phyloP scores from a whole-genome alignment of 2,888 invertebrate species.

The Hololepta plana region DNA sequence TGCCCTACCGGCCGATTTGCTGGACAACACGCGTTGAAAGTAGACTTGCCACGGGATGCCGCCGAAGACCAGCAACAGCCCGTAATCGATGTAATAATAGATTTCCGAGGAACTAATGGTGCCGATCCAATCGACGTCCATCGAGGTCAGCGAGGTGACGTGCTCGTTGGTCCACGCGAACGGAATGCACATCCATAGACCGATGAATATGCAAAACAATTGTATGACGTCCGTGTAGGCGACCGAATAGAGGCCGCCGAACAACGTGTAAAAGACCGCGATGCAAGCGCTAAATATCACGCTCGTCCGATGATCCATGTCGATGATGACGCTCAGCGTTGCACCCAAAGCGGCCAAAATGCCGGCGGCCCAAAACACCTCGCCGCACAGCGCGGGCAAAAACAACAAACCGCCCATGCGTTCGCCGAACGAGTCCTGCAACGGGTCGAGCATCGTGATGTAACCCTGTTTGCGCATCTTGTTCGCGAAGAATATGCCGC shows the following conservation, averaged over 20 bases:
- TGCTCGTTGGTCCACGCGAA: conserved; percentile 83
- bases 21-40: conserved; percentile 93
- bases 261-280: conserved; percentile 92
- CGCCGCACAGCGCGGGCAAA: conserved; percentile 90
- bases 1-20: conserved; percentile 84
- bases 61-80: conserved; percentile 77
- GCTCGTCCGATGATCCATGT: conserved; percentile 82
- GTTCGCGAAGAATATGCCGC: conserved; percentile 95
- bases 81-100: conserved; percentile 76
- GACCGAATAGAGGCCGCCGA: conserved; percentile 94
- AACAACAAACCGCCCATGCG: conserved; percentile 95
- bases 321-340: conserved; percentile 90
- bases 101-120: conserved; percentile 49
- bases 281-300: conserved; percentile 92
- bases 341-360: conserved; percentile 92
- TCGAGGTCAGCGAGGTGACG: conserved; percentile 62
- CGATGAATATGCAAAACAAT: conserved; percentile 93
- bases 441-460: conserved; percentile 96
- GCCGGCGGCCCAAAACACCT: conserved; percentile 98
- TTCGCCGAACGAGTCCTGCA: conserved; percentile 91
- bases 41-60: conserved; percentile 99
- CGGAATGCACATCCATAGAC: conserved; percentile 95
- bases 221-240: conserved; percentile 98
- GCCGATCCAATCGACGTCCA: conserved; percentile 85
- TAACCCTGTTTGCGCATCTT: conserved; percentile 96